Conservation (phyloP, 2,113 vertebrate genomes). For the Siniperca knerii region DNA sequence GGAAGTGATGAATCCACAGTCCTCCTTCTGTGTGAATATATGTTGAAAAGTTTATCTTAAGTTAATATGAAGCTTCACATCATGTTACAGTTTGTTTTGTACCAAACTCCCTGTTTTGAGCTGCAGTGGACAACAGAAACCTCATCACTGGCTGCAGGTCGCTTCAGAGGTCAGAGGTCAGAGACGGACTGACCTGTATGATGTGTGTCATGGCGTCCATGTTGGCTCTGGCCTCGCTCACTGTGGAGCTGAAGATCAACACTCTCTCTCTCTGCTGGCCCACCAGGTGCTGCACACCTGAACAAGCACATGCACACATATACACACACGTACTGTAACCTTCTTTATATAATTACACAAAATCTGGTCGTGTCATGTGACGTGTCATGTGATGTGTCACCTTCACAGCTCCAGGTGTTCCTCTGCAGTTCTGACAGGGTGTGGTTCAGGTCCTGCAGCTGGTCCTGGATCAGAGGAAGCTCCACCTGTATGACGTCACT, state of each 20-base stretch:
- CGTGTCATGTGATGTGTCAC: constrained; percentile 57
- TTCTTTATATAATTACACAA: too few relatives aligned
- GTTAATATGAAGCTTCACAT: too few relatives aligned
- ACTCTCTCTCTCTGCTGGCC: constrained; percentile 7
- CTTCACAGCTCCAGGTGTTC: constrained; percentile 80
- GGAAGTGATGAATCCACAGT: too few relatives aligned
- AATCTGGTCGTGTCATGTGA: not conserved
- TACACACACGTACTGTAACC: not conserved
- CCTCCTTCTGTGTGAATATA: too few relatives aligned
- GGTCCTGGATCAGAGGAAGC: constrained; percentile 70
- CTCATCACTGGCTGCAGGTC: too few relatives aligned
- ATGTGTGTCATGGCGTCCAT: constrained; percentile 31
- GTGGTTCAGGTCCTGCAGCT: constrained; percentile 58
- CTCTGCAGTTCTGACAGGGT: constrained; percentile 14
- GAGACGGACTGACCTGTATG: constrained; percentile 13
- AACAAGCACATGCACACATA: not conserved
- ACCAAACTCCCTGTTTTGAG: too few relatives aligned
- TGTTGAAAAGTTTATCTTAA: too few relatives aligned
- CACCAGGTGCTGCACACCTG: constrained; percentile 29
- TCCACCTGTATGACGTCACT: constrained; percentile 4
- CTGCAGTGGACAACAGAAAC: too few relatives aligned
- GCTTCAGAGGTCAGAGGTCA: not conserved
- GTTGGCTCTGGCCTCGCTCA: constrained; percentile 48
- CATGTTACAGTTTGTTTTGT: too few relatives aligned
- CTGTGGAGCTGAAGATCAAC: not conserved